Conservation (phyloP, 2,113 vertebrate species). For the Prolemur simus region DNA sequence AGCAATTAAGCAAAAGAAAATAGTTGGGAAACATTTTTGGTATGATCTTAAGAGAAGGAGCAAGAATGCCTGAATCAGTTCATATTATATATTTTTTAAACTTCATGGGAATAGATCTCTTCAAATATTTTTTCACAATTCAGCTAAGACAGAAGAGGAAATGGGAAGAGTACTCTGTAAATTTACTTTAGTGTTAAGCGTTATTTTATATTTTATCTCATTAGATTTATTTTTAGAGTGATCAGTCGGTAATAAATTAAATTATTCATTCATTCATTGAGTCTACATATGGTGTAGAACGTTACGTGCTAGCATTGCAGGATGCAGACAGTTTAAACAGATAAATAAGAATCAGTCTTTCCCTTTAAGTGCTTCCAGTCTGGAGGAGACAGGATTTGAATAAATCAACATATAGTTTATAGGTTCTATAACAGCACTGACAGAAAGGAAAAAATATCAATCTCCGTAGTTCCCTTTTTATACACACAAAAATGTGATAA, state of each 20-base stretch:
- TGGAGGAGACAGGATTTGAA: not conserved
- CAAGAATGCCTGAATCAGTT: not conserved
- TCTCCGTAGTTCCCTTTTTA: not conserved
- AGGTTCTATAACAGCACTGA: not conserved
- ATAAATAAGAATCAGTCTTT: not conserved
- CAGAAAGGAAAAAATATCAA: not conserved
- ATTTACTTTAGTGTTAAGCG: not conserved
- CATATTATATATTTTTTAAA: not conserved
- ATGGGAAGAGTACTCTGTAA: not conserved
- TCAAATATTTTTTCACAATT: not conserved
- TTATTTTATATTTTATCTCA: not conserved
- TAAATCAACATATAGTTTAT: not conserved
- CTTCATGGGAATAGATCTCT: not conserved
- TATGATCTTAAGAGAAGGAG: not conserved
- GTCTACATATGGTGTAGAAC: not conserved
- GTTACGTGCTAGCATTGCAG: not conserved
- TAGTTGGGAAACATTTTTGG: not conserved
- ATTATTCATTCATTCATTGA: not conserved
- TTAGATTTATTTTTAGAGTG: not conserved
- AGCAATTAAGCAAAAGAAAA: not conserved
- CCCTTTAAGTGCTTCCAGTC: not conserved
- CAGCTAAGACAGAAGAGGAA: not conserved
- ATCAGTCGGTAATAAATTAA: not conserved
- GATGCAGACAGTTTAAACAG: not conserved
- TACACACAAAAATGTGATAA: not conserved